These are phyloP conservation scores for Tympanuchus pallidicinctus DNA, from an alignment of 2,113 vertebrate species.

Conservation along the genomic window DNA sequence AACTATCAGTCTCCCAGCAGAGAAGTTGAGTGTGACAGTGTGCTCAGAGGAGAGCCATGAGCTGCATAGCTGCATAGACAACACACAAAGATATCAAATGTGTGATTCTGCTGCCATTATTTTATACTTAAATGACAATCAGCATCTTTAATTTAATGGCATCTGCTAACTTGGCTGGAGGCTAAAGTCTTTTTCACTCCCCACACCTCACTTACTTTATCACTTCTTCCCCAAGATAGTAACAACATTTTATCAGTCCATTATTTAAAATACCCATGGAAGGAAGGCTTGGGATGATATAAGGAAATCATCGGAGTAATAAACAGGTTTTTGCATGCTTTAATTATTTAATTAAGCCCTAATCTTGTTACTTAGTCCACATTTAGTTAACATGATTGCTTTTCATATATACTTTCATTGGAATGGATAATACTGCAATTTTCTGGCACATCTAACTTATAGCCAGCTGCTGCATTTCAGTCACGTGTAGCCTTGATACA, in stretches of 20 bases:
- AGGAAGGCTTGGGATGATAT: background rate
- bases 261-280: conserved; percentile 31
- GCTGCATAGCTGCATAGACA: background rate
- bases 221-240: background rate
- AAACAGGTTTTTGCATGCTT: conserved; percentile 22
- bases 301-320: background rate
- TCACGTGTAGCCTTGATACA: conserved; percentile 51
- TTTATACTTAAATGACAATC: background rate
- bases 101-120: background rate
- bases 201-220: background rate
- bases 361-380: conserved; percentile 44
- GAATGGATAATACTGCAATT: background rate
- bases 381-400: conserved; percentile 23
- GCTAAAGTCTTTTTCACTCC: background rate
- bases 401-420: conserved; percentile 7
- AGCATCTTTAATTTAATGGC: background rate
- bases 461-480: background rate
- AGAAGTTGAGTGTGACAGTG: background rate
- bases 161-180: background rate
- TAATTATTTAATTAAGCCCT: conserved; percentile 49
- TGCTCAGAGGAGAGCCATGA: background rate
- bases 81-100: background rate
- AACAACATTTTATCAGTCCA: background rate
- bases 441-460: conserved; percentile 26
- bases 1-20: background rate